Evolutionary conservation across 2,797 vertebrate genomes (phyloP), one percentile per base, ranked within the genome.

Genomic region (Pseudochromis fuscus): DNA sequence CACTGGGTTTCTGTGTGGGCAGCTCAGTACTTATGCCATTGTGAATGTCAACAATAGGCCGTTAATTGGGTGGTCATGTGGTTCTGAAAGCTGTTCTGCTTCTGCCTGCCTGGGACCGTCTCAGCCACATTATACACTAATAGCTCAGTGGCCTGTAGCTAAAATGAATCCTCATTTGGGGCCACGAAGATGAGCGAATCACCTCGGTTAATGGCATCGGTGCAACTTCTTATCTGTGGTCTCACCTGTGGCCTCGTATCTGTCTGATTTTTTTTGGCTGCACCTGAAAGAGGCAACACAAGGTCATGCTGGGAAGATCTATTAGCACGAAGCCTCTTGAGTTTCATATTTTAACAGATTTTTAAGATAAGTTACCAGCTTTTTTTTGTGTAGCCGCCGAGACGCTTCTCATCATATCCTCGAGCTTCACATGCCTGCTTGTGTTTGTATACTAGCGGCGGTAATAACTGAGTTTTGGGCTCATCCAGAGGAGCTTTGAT

Each of bases 31-130:
- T 64, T 42, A 38, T 55, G 27, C 55, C 42, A 45, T 58, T 81
- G 74, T 79, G 49, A 46, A 61, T 55, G 65, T 77, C 69, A 79
- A 80, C 81, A 86, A 80, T 65, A 55, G 75, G 33, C 71, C 72
- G 42, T 82, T 86, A 79, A 81, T 77, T 80, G 61, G 67, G 30
- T 21, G 59, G 57, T 56, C 75, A 50, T 56, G 62, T 67, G 64
- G 42, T 56, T 81, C 27, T 66, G 61, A 53, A n/a, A 44, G 57
- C 65, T 30, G 56, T n/a, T 50, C 52, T 72, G 48, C 75, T 24
- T 28, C 52, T 74, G 42, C 38, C 49, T 68, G 60, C 51, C 30
- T 30, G 53, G 15, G 45, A 24, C 48, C 19, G 27, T 30, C 55
- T 65, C 38, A 68, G 61, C 67, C 64, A 52, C 72, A 71, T 59